Percentiles rank a stretch among this genome's conserved stretches.
phyloP scores from a whole-genome alignment of 2,797 vertebrate genomes.

The Sebastes diaconus region DNA sequence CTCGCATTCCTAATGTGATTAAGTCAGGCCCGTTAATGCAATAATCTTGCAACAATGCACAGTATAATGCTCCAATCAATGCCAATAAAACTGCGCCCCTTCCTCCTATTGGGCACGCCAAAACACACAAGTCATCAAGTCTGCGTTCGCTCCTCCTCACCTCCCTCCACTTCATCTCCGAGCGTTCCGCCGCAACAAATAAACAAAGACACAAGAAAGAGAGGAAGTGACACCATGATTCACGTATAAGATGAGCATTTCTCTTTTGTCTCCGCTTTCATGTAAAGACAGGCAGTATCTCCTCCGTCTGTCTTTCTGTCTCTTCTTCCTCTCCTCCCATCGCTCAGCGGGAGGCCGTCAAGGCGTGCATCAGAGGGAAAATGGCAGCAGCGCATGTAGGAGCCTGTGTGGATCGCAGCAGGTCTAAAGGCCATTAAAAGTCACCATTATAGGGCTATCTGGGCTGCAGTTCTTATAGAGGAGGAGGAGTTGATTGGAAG shows the following conservation, averaged over 20 bases:
- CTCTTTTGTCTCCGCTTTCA: conserved; percentile 20
- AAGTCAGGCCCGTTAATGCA: conserved; percentile 78
- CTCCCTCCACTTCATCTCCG: conserved; percentile 8
- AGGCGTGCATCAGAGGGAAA: conserved; percentile 35
- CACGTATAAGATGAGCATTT: conserved; percentile 16
- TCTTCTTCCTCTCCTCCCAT: conserved; percentile 30
- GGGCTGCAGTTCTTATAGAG: conserved; percentile 31
- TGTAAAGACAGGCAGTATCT: background rate
- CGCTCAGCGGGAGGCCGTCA: conserved; percentile 40
- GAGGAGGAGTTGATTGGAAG: conserved; percentile 15
- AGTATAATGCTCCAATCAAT: conserved; percentile 79
- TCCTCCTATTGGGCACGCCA: conserved; percentile 53
- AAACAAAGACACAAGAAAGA: background rate
- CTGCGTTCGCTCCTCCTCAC: conserved; percentile 26
- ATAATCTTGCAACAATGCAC: conserved; percentile 79
- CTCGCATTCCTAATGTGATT: conserved; percentile 77
- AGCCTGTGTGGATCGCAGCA: conserved; percentile 39
- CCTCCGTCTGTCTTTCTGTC: background rate
- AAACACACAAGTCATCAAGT: conserved; percentile 66
- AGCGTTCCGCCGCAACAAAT: background rate
- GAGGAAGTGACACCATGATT: background rate
- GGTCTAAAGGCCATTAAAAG: conserved; percentile 56
- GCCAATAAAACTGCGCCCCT: conserved; percentile 70
- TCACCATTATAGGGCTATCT: conserved; percentile 50
- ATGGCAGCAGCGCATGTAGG: conserved; percentile 37